A percentile compares a stretch with the other conserved stretches of the same genome.
Conservation (phyloP, 2,113 vertebrate genomes). For the Bos taurus region ARS-UCD2.0 NC_037342.1:40011001-40011500, state of each 20-base stretch:
- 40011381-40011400: slow-evolving; percentile 28
- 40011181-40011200: slow-evolving; percentile 24
- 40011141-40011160: slow-evolving; percentile 44
- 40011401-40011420: slow-evolving; percentile 11
- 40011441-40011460: slow-evolving; percentile 12
- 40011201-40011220: slow-evolving; percentile 37
- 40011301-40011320: neutral
- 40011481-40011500: neutral
- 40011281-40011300: slow-evolving; percentile 21
- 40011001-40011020: slow-evolving; percentile 76
- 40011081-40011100: slow-evolving; percentile 56
- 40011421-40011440: neutral
- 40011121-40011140: slow-evolving; percentile 65
- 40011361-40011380: slow-evolving; percentile 25
- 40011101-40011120: slow-evolving; percentile 44
- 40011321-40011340: neutral
- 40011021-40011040: slow-evolving; percentile 78
- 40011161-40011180: slow-evolving; percentile 54
- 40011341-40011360: neutral
- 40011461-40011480: slow-evolving; percentile 5
- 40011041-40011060: slow-evolving; percentile 55
- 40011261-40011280: neutral
- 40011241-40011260: slow-evolving; percentile 28
- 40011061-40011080: slow-evolving; percentile 75
- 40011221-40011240: slow-evolving; percentile 33